phyloP scores from a whole-genome alignment of 2,113 vertebrate genomes.

The Xiphophorus hellerii region DNA sequence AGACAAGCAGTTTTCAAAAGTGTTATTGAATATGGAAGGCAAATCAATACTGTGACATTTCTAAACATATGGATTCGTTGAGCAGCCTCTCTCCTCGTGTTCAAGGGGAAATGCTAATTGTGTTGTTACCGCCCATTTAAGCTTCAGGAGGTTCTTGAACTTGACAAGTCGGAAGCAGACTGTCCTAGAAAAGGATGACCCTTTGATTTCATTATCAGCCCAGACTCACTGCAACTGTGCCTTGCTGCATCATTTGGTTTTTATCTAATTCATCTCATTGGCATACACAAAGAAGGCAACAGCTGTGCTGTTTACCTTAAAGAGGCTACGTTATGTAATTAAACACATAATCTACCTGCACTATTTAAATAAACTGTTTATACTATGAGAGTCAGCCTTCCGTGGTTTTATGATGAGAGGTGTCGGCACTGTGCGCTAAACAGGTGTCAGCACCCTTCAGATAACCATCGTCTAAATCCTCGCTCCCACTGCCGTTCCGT shows the following conservation, averaged over 20 bases:
- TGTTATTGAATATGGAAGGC: neutral
- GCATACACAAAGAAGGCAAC: slow-evolving; percentile 13
- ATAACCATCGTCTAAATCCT: slow-evolving; percentile 26
- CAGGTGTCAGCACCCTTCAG: slow-evolving; percentile 39
- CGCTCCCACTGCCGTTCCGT: slow-evolving; percentile 19
- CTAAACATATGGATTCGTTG: slow-evolving; percentile 8
- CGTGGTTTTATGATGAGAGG: neutral
- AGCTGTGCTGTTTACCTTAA: slow-evolving; percentile 46
- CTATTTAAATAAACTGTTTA: slow-evolving; percentile 30
- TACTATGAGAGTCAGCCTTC: slow-evolving; percentile 7
- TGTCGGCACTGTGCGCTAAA: slow-evolving; percentile 20
- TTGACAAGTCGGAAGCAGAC: slow-evolving; percentile 2
- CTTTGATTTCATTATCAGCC: slow-evolving; percentile 43
- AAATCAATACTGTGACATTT: slow-evolving; percentile 25
- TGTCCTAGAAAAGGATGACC: slow-evolving; percentile 17
- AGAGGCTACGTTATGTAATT: slow-evolving; percentile 35
- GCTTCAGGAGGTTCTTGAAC: neutral
- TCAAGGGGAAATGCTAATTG: slow-evolving; percentile 19
- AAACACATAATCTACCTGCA: slow-evolving; percentile 1
- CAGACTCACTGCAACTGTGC: slow-evolving; percentile 1
- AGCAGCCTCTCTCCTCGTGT: neutral
- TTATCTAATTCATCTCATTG: slow-evolving; percentile 12
- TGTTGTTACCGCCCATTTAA: neutral
- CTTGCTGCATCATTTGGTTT: slow-evolving; percentile 4
- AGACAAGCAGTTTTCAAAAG: slow-evolving; percentile 7